A percentile compares a stretch with the other conserved stretches of the same genome.
These are phyloP conservation scores for Laterallus jamaicensis DNA, from an alignment of 2,113 vertebrate genomes.

Conservation along the genomic window DNA sequence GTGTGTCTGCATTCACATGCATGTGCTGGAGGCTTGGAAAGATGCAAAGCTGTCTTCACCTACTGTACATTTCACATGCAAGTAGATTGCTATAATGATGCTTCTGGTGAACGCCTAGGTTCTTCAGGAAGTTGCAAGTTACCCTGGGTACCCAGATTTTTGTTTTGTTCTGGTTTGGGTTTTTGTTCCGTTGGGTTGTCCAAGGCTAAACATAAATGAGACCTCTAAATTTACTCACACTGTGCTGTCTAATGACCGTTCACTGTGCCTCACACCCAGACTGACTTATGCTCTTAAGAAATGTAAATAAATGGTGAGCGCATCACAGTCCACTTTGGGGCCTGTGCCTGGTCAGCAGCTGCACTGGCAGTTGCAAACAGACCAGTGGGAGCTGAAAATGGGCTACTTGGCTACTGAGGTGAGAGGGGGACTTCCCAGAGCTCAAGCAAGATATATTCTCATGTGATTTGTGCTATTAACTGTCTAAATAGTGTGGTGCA, in stretches of 20 bases:
- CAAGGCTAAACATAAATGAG: not conserved
- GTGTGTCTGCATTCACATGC: not conserved
- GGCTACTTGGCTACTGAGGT: not conserved
- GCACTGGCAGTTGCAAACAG: not conserved
- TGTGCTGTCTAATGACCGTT: not conserved
- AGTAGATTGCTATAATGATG: not conserved
- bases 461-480: not conserved
- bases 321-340: not conserved
- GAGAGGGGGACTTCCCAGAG: not conserved
- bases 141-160: not conserved
- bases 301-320: not conserved
- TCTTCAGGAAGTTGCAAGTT: not conserved
- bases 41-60: not conserved
- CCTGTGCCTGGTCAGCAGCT: not conserved
- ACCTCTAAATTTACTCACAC: not conserved
- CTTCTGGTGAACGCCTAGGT: not conserved
- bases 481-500: not conserved
- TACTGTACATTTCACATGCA: not conserved
- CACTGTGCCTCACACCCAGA: not conserved
- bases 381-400: not conserved
- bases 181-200: not conserved
- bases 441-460: not conserved
- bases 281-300: not conserved
- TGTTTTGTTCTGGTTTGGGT: not conserved
- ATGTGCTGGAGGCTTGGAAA: not conserved